phyloP scores from a whole-genome alignment of 2,113 vertebrate species.

The Electrona antarctica region DNA sequence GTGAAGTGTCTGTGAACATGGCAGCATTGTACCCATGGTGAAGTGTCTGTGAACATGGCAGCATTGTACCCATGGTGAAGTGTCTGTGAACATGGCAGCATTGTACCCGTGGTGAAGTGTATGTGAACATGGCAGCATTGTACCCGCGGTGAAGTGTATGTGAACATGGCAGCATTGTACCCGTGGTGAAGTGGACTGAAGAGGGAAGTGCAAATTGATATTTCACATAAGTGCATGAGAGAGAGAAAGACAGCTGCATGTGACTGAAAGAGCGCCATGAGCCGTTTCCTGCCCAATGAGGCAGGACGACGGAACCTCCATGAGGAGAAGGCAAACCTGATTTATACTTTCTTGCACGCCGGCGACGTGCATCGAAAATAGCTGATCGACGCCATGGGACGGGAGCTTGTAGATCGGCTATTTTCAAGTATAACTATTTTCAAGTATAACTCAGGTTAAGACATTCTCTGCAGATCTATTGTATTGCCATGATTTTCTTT shows the following conservation, averaged over 20 bases:
- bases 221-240: constrained; percentile 34
- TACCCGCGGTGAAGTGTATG: constrained; percentile 9
- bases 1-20: constrained; percentile 14
- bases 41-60: constrained; percentile 11
- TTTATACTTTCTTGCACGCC: no score
- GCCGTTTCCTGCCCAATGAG: constrained; percentile 30
- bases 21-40: constrained; percentile 11
- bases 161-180: constrained; percentile 16
- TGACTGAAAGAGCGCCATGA: constrained; percentile 36
- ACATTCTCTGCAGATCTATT: no score
- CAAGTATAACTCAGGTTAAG: no score
- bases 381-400: no score
- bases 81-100: constrained; percentile 7
- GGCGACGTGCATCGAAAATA: no score
- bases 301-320: constrained; percentile 4
- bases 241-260: constrained; percentile 9
- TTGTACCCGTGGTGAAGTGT: constrained; percentile 14
- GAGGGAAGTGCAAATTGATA: constrained; percentile 58
- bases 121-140: constrained; percentile 12
- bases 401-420: no score
- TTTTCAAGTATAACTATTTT: no score
- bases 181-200: constrained; percentile 22
- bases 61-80: constrained; percentile 15
- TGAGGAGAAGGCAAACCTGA: no score
- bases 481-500: no score